A percentile compares a stretch with the other conserved stretches of the same genome.
These are phyloP conservation scores for Sphaeramia orbicularis DNA, from an alignment of 2,797 vertebrate species.

Conservation along the genomic window DNA sequence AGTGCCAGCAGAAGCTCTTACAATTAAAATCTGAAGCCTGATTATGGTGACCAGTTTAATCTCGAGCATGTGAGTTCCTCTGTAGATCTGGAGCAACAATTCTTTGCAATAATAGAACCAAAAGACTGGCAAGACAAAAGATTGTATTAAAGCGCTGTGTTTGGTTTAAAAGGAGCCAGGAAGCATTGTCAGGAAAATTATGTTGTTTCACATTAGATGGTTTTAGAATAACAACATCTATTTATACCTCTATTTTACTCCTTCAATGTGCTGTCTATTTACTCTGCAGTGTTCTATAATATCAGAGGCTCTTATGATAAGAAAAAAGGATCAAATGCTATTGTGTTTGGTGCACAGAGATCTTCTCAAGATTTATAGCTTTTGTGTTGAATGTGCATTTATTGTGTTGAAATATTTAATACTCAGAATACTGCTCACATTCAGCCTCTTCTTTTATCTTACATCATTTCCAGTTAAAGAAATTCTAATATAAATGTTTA, in stretches of 20 bases:
- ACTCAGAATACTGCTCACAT: slow-evolving; percentile 20
- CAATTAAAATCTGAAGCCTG: slow-evolving; percentile 84
- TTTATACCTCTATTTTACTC: slow-evolving; percentile 74
- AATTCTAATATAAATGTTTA: slow-evolving; percentile 28
- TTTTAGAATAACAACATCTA: slow-evolving; percentile 77
- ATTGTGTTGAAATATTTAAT: slow-evolving; percentile 51
- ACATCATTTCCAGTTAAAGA: slow-evolving; percentile 2
- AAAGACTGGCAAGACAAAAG: slow-evolving; percentile 76
- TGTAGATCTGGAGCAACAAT: slow-evolving; percentile 77
- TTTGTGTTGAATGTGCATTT: slow-evolving; percentile 46
- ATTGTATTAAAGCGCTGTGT: slow-evolving; percentile 71
- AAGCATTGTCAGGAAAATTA: slow-evolving; percentile 75
- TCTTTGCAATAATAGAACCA: slow-evolving; percentile 75
- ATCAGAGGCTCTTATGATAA: slow-evolving; percentile 24
- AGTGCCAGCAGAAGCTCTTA: slow-evolving; percentile 76
- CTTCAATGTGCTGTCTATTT: slow-evolving; percentile 57
- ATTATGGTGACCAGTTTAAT: slow-evolving; percentile 83
- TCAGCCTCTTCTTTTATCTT: background rate
- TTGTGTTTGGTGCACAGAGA: slow-evolving; percentile 66
- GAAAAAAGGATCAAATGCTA: slow-evolving; percentile 48
- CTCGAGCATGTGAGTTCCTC: slow-evolving; percentile 81
- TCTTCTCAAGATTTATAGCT: slow-evolving; percentile 55
- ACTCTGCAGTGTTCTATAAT: slow-evolving; percentile 43
- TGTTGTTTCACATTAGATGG: slow-evolving; percentile 79
- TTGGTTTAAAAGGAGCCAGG: slow-evolving; percentile 73